Percentiles rank a stretch among this genome's conserved stretches.
These are phyloP conservation scores for Heterodera filipjevi DNA, from an alignment of 2,888 invertebrate species.

Conservation along the genomic window DNA sequence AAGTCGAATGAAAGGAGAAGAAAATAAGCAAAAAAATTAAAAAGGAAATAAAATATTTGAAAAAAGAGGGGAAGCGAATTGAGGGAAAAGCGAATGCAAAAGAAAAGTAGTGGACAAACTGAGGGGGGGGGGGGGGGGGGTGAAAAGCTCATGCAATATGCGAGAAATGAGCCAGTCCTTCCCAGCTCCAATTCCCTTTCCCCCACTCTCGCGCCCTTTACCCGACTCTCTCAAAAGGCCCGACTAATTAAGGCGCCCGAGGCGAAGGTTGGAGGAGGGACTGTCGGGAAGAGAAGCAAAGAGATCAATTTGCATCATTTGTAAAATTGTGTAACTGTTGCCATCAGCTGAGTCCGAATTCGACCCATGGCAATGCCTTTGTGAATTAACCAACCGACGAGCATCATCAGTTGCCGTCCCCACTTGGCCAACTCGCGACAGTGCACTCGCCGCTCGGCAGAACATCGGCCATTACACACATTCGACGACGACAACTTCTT, in stretches of 20 bases:
- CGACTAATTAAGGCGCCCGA: constrained; percentile 11
- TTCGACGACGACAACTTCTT: not conserved
- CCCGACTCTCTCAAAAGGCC: not conserved
- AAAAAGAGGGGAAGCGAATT: not conserved
- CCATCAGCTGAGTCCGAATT: not conserved
- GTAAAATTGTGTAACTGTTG: not conserved
- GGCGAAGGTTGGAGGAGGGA: not conserved
- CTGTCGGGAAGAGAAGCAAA: not conserved
- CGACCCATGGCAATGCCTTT: not conserved
- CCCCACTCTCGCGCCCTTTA: not conserved
- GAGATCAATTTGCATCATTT: constrained; percentile 9
- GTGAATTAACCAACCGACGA: constrained; percentile 16
- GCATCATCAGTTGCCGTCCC: constrained; percentile 13
- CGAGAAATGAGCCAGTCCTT: not conserved
- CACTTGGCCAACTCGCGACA: constrained; percentile 17
- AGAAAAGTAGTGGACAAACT: not conserved
- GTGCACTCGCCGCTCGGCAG: constrained; percentile 19
- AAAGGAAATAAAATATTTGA: not conserved
- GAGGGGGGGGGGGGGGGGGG: not conserved
- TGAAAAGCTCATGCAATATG: not conserved
- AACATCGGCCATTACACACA: constrained; percentile 20
- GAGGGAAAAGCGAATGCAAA: not conserved
- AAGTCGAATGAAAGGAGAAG: not conserved
- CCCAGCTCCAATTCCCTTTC: not conserved
- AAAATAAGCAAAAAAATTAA: not conserved